Conservation (phyloP, 1,140 invertebrate species). For the Sycophila sp. region DNA sequence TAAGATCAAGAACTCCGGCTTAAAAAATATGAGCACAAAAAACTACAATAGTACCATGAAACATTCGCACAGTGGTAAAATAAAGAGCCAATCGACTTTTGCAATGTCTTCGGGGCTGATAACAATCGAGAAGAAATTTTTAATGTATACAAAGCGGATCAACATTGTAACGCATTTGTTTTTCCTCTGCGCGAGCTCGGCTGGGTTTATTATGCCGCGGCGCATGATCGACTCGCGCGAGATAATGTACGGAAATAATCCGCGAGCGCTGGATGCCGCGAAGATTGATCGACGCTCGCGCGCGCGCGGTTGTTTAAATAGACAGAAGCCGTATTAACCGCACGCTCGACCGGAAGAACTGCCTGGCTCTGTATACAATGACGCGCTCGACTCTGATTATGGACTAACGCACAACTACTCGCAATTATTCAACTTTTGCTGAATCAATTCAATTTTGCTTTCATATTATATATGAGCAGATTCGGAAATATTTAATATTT, state of each 20-base stretch:
- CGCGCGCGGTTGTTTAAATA: conserved; percentile 42
- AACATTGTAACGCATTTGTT: not conserved
- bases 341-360: conserved; percentile 36
- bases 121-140: too few species aligned
- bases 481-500: too few species aligned
- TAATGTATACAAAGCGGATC: not conserved
- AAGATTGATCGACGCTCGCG: conserved; percentile 34
- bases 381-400: not conserved
- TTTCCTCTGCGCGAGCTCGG: not conserved
- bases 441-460: too few species aligned
- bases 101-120: too few species aligned
- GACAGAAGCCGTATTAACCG: conserved; percentile 36
- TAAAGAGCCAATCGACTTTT: too few species aligned
- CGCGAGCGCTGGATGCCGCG: not conserved
- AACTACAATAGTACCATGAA: too few species aligned
- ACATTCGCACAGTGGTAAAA: not conserved
- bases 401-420: not conserved
- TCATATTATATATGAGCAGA: too few species aligned
- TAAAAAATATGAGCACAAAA: too few species aligned
- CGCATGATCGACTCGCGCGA: conserved; percentile 15
- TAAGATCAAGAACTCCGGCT: too few species aligned
- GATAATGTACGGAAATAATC: conserved; percentile 34
- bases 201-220: conserved; percentile 20
- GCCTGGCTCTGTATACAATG: not conserved
- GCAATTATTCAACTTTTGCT: too few species aligned